Percentiles rank a stretch among this genome's conserved stretches.
Conservation (phyloP, 2,113 vertebrate genomes). For the Paramisgurnus dabryanus region DNA sequence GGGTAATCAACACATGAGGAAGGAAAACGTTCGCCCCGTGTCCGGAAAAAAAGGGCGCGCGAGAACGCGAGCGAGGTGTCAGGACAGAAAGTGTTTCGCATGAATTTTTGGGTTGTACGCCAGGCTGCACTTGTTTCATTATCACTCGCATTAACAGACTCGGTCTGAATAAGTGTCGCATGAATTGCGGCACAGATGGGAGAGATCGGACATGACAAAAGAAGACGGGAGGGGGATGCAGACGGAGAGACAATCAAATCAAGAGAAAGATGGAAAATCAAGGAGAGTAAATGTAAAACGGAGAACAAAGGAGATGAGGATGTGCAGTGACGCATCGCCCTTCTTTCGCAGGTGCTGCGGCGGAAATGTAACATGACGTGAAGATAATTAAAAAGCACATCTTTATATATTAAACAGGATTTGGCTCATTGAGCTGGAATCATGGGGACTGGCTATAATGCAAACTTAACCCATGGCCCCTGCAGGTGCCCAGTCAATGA, state of each 20-base stretch:
- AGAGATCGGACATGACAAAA: conserved; percentile 40
- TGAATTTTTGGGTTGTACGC: conserved; percentile 25
- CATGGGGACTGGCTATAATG: conserved; percentile 68
- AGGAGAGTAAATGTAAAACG: conserved; percentile 32
- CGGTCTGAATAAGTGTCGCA: conserved; percentile 39
- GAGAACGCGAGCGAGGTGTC: conserved; percentile 19
- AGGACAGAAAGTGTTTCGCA: conserved; percentile 40
- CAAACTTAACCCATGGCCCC: conserved; percentile 62
- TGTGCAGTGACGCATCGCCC: conserved; percentile 57
- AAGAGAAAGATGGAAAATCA: conserved; percentile 36
- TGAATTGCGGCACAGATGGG: conserved; percentile 44
- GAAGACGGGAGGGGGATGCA: conserved; percentile 36
- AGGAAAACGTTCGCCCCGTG: conserved; percentile 40
- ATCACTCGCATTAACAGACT: conserved; percentile 37
- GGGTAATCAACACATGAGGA: conserved; percentile 56
- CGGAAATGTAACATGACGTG: conserved; percentile 69
- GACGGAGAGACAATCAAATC: conserved; percentile 39
- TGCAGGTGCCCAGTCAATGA: conserved; percentile 60
- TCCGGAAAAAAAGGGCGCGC: conserved; percentile 17
- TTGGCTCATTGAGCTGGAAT: conserved; percentile 54
- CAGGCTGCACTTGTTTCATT: conserved; percentile 40
- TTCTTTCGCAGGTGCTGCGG: conserved; percentile 61
- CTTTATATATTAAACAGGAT: conserved; percentile 67
- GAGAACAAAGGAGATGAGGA: conserved; percentile 44
- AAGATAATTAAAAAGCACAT: conserved; percentile 72